phyloP scores from a whole-genome alignment of 2,888 invertebrate genomes.

The Tridacna crocea region DNA sequence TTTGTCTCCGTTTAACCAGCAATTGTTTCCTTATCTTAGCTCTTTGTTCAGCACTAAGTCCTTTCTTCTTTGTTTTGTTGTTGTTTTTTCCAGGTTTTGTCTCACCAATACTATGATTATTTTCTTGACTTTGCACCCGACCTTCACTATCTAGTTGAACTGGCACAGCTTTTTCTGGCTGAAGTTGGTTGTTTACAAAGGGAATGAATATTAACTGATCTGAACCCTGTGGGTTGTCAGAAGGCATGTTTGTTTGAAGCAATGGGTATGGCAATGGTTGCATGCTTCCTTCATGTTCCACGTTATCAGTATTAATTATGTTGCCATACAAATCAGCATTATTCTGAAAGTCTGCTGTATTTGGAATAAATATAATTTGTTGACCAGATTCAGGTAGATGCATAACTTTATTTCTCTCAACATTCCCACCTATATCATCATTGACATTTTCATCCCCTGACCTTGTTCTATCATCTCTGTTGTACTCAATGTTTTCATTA shows the following conservation, averaged over 20 bases:
- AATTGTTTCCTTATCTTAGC: constrained; percentile 29
- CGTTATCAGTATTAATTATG: constrained; percentile 27
- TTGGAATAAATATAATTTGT: constrained; percentile 49
- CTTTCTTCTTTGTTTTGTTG: neutral
- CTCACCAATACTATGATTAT: neutral
- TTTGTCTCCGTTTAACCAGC: constrained; percentile 34
- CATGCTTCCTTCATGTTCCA: constrained; percentile 6
- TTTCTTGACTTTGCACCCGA: neutral
- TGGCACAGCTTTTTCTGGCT: constrained; percentile 30
- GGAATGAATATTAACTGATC: constrained; percentile 51
- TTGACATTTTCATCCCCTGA: neutral
- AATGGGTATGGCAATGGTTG: constrained; percentile 31
- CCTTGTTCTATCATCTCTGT: neutral
- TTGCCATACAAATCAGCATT: constrained; percentile 43
- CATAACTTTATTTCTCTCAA: neutral
- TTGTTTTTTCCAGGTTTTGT: neutral
- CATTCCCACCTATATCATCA: constrained; percentile 2
- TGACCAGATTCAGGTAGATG: constrained; percentile 20
- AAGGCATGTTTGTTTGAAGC: constrained; percentile 26
- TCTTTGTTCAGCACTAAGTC: constrained; percentile 10
- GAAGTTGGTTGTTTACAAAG: constrained; percentile 45
- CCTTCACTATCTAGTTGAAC: constrained; percentile 17
- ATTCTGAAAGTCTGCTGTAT: constrained; percentile 29
- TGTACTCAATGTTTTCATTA: neutral
- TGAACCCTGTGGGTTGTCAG: constrained; percentile 31